Evolutionary conservation across 2,888 invertebrate genomes (phyloP), one percentile per base, ranked within the genome.

Genomic region (Subacronicta megacephala): DNA sequence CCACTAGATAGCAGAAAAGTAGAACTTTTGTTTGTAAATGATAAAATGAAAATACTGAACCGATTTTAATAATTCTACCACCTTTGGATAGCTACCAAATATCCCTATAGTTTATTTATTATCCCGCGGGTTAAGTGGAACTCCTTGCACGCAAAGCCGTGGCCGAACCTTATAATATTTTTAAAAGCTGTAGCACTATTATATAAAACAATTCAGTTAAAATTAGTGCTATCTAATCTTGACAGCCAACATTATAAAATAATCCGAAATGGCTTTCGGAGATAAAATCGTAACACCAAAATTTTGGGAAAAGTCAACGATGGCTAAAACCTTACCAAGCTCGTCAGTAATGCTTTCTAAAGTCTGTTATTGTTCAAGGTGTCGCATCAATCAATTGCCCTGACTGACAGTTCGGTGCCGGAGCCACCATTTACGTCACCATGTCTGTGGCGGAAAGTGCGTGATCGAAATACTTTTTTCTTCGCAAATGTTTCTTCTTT

Each of bases 301-400:
- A 45, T 60, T 62, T 64, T 18, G 41, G 42, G 37, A 42, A 15
- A 58, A 61, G 64, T 59, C 46, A 60, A 57, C 38, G 51, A 45
- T 9, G 37, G 15, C 17, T 47, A 43, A 46, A n/a, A 29, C 44
- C 29, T 38, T 20, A 35, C 35, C 54, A 26, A 51, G 20, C 38
- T 61, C 23, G 47, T 51, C 29, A 46, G 49, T 58, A 44, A 56
- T 62, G 66, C 67, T 80, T 78, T 79, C 78, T 69, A 74, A 62
- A 59, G 26, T 52, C 46, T 23, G 61, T 35, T 65, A 79, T 79
- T 82, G 77, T 78, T 64, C 55, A 75, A 71, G 57, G 66, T 68
- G 72, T 71, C 77, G 65, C 68, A 81, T 80, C 80, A 77, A 87
- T 87, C 84, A 84, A 78, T 80, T 78, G 60, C 66, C 74, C 69